A percentile compares a stretch with the other conserved stretches of the same genome.
These are phyloP conservation scores for Hippocampus kuda DNA, from an alignment of 2,797 vertebrate species.

Conservation along the genomic window DNA sequence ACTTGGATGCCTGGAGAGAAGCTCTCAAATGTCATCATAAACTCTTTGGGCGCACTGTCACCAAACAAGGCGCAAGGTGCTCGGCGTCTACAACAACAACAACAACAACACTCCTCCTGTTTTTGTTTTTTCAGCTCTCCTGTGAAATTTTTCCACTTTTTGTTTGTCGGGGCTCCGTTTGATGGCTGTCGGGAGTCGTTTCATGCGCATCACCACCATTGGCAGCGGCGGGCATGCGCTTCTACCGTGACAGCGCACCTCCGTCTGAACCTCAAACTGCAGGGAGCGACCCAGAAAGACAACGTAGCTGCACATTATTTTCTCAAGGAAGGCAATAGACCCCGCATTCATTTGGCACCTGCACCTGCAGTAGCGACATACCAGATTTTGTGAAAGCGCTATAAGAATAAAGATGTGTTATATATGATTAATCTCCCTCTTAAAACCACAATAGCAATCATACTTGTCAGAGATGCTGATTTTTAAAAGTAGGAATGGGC, in stretches of 20 bases:
- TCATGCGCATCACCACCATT: slow-evolving; percentile 26
- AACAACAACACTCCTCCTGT: slow-evolving; percentile 14
- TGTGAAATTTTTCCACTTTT: slow-evolving; percentile 26
- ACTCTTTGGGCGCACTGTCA: neutral
- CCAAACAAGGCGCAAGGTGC: neutral
- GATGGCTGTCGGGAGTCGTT: slow-evolving; percentile 38
- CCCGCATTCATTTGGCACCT: neutral
- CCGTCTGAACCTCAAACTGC: slow-evolving; percentile 49
- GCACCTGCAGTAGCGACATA: no score
- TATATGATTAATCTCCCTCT: no score
- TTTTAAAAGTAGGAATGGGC: no score
- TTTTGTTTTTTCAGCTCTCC: neutral
- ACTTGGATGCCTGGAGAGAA: neutral
- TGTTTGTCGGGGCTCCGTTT: slow-evolving; percentile 18
- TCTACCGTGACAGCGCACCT: slow-evolving; percentile 41
- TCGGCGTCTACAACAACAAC: neutral
- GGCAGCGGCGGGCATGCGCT: slow-evolving; percentile 41
- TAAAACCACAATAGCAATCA: no score
- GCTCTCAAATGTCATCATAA: neutral
- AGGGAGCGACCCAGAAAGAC: slow-evolving; percentile 49
- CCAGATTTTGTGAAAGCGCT: no score
- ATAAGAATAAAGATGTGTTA: no score
- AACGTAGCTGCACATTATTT: neutral
- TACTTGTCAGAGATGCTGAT: no score
- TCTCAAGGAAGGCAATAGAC: neutral